Evolutionary conservation across 2,888 invertebrate species (phyloP), one percentile per base, ranked within the genome.

Genomic region (Altica lythri): DNA sequence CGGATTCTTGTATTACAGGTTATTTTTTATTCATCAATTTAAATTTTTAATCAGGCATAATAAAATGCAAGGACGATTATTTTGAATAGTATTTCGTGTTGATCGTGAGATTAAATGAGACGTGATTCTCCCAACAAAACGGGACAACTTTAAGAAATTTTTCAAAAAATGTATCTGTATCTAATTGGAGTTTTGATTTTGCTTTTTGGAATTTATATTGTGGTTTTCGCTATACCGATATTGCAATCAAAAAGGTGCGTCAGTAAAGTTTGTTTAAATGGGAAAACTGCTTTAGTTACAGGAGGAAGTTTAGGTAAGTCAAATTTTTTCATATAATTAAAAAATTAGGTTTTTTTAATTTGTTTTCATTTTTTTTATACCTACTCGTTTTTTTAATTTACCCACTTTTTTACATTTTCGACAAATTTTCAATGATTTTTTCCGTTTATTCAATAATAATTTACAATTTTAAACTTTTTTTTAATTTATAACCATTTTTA

Each of bases 221-320:
- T n/a, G 10, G 2, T 13, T 9, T 6, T 32, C 4, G 14, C 40
- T 17, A 27, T 46, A 12, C 25, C 34, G n/a, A 38, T 19, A 4
- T 14, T 44, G 22, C 19, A 13, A n/a, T n/a, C 25, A 2, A 51
- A 51, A 44, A 18, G 22, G 10, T 51, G 51, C 13, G 13, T 2
- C 9, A 51, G 51, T 18, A 51, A 44, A 4, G 60, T 63, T 25
- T 64, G 71, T 48, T 59, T 75, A 22, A 60, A 69, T 48, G 74
- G 73, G 9, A 73, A 73, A 61, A 72, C 72, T 1, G 73, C 70
- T 3, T 57, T 75, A 9, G 65, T 75, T 4, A 75, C 74, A 1
- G 75, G 75, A 46, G 67, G 73, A 16, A 73, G 73, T 54, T 62
- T 60, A 53, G 68, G 68, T 68, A 57, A 53, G 55, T 40, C 12